Conservation (phyloP, 2,797 vertebrate genomes). For the Falco concolor region DNA sequence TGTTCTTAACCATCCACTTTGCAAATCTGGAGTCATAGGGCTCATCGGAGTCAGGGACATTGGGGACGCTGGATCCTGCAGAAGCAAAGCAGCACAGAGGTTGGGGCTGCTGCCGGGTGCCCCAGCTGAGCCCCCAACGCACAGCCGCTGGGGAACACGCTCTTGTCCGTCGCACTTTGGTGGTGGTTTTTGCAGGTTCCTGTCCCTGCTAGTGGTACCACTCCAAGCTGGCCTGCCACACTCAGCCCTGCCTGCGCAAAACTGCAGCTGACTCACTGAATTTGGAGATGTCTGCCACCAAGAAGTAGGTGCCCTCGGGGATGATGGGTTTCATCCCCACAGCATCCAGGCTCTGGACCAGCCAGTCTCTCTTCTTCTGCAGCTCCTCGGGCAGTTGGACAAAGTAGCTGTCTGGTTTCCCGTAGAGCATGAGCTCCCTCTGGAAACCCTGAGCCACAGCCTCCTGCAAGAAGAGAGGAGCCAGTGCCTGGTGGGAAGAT, state of each 20-base stretch:
- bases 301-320: constrained; percentile 90
- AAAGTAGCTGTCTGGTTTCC: constrained; percentile 88
- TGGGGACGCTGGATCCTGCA: constrained; percentile 78
- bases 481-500: background rate
- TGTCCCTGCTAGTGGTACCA: background rate
- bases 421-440: constrained; percentile 77
- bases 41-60: constrained; percentile 61
- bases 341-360: constrained; percentile 77
- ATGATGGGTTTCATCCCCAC: constrained; percentile 84
- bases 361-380: constrained; percentile 77
- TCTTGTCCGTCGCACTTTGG: background rate
- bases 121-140: background rate
- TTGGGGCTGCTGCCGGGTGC: background rate
- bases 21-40: constrained; percentile 82
- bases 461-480: constrained; percentile 73
- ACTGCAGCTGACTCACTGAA: constrained; percentile 79
- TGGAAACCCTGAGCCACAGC: constrained; percentile 85
- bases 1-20: constrained; percentile 92
- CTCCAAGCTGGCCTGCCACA: rapidly evolving
- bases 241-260: background rate
- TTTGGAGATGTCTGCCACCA: constrained; percentile 85
- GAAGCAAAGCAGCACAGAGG: background rate
- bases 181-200: background rate
- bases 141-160: rapidly evolving
- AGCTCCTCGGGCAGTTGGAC: constrained; percentile 77